Percentiles rank a stretch among this genome's conserved stretches.
phyloP scores from a whole-genome alignment of 37 sponge, comb jelly and placozoan genomes.

The Spongilla lacustris region DNA sequence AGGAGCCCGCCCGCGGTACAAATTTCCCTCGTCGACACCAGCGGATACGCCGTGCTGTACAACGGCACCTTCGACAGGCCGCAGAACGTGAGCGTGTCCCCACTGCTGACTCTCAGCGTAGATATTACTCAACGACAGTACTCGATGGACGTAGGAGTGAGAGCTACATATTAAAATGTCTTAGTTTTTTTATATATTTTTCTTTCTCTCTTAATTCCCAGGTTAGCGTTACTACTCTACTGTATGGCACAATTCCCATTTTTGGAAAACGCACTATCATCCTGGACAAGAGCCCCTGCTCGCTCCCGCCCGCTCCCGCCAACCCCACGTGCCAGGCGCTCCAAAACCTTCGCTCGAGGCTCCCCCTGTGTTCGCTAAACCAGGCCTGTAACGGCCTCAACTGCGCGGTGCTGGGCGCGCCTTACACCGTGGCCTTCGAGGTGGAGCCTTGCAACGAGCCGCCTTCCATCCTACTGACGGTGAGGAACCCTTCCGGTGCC shows the following conservation, averaged over 20 bases:
- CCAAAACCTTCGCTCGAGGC: neutral
- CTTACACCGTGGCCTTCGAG: neutral
- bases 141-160: slow-evolving; percentile 40
- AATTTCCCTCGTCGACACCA: slow-evolving; percentile 4
- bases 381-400: neutral
- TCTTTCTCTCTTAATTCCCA: no score
- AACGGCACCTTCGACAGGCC: neutral
- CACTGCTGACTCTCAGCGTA: neutral
- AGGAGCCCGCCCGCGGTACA: slow-evolving; percentile 1
- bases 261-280: slow-evolving; percentile 28
- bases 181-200: no score
- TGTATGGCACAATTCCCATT: neutral
- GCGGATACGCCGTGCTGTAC: neutral
- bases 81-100: neutral
- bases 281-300: slow-evolving; percentile 41
- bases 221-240: neutral
- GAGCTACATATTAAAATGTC: no score
- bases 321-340: neutral
- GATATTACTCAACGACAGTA: slow-evolving; percentile 8
- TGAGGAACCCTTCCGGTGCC: neutral
- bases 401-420: neutral
- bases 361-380: neutral
- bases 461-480: neutral
- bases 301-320: neutral
- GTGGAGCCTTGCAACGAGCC: neutral